Evolutionary conservation across 2,888 invertebrate genomes (phyloP).

Genomic region (Synanthedon andrenaeformis): DNA sequence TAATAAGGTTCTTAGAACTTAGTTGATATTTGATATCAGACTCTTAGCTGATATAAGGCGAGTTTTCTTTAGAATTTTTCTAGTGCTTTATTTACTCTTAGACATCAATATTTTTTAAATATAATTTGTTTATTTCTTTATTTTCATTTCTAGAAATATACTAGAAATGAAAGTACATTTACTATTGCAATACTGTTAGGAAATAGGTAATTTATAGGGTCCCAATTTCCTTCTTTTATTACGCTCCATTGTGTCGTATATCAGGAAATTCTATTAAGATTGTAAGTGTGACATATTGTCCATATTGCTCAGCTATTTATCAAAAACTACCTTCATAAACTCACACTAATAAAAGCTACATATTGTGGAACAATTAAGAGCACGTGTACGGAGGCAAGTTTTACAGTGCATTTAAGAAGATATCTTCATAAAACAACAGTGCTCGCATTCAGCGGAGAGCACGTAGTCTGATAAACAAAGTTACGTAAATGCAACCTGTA

Average conservation of each 20-base stretch:
- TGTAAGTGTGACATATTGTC: constrained; percentile 37
- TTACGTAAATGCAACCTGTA: background rate
- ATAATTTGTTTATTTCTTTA: too few species aligned
- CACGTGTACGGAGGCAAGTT: constrained; percentile 17
- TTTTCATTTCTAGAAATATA: too few species aligned
- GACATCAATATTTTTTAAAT: too few species aligned
- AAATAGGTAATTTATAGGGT: constrained; percentile 2
- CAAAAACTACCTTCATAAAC: constrained; percentile 36
- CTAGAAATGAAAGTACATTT: background rate
- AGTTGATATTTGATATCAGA: too few species aligned
- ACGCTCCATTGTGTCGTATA: constrained; percentile 7
- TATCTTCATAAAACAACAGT: background rate
- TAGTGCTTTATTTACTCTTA: too few species aligned
- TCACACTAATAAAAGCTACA: constrained; percentile 40
- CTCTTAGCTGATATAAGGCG: too few species aligned
- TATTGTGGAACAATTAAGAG: constrained; percentile 14
- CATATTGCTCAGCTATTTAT: constrained; percentile 49
- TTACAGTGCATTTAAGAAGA: constrained; percentile 11
- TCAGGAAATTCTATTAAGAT: constrained; percentile 37
- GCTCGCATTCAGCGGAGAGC: background rate
- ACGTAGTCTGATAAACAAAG: background rate
- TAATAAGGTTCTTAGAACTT: too few species aligned
- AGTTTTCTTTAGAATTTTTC: too few species aligned
- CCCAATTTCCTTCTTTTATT: constrained; percentile 10
- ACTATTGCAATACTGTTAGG: constrained; percentile 7